A percentile compares a stretch with the other conserved stretches of the same genome.
phyloP scores from a whole-genome alignment of 2,797 vertebrate species.

The Rhodeus uyekii region DNA sequence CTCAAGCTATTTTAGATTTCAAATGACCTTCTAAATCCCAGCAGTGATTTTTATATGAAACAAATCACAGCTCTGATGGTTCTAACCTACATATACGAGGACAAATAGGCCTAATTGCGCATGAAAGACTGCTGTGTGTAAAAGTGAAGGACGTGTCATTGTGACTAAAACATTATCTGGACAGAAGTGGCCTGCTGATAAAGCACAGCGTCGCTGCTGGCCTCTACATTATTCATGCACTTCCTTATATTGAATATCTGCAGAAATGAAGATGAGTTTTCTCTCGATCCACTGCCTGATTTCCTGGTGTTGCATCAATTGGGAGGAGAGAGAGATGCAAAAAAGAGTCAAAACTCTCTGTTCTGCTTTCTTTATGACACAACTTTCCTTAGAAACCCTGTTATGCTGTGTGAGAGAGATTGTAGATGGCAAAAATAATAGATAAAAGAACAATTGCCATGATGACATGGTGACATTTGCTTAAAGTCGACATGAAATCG shows the following conservation, averaged over 20 bases:
- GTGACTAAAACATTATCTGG: conserved; percentile 60
- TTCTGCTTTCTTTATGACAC: not conserved
- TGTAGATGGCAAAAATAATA: not conserved
- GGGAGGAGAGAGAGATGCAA: conserved; percentile 36
- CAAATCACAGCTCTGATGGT: conserved; percentile 36
- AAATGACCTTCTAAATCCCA: conserved; percentile 35
- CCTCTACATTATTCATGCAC: conserved; percentile 72
- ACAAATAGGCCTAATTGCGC: conserved; percentile 47
- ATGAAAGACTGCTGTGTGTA: conserved; percentile 41
- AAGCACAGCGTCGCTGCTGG: conserved; percentile 58
- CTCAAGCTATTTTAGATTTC: conserved; percentile 41
- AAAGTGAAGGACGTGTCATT: conserved; percentile 62
- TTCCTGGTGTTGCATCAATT: conserved; percentile 69
- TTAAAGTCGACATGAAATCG: not conserved
- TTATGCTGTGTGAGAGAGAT: not conserved
- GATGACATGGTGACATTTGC: not conserved
- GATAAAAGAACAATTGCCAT: not conserved
- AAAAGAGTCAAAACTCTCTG: not conserved
- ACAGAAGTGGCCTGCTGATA: conserved; percentile 55
- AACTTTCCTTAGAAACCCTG: not conserved
- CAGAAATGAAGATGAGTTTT: conserved; percentile 59
- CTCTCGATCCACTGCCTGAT: conserved; percentile 57
- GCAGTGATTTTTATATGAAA: conserved; percentile 39
- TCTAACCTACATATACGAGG: conserved; percentile 37
- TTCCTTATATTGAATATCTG: conserved; percentile 73